Evolutionary conservation across 2,888 invertebrate species (phyloP).

Genomic region (Luperina testacea): DNA sequence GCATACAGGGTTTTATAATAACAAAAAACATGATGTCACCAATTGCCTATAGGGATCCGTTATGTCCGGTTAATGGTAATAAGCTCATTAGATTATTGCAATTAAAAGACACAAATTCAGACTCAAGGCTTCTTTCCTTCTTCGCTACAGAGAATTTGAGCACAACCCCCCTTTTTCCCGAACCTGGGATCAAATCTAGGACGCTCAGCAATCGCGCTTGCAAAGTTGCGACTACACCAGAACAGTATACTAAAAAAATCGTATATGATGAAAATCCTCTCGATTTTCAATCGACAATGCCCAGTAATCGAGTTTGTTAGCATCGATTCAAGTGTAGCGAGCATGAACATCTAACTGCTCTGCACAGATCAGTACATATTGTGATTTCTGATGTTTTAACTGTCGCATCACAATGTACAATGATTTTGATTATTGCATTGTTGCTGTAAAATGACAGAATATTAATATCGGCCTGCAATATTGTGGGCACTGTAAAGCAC

Average conservation of each 20-base stretch:
- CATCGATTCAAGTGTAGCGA: slow-evolving; percentile 72
- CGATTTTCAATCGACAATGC: slow-evolving; percentile 51
- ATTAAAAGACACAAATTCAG: neutral
- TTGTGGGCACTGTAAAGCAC: neutral
- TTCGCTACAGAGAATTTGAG: neutral
- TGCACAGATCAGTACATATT: slow-evolving; percentile 62
- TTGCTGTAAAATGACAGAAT: slow-evolving; percentile 12
- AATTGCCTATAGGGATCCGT: no score
- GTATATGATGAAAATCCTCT: neutral
- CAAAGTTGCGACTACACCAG: neutral
- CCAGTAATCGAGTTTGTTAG: slow-evolving; percentile 72
- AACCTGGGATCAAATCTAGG: neutral
- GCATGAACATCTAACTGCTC: slow-evolving; percentile 73
- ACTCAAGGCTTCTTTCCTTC: neutral
- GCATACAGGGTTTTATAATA: neutral
- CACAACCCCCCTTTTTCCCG: neutral
- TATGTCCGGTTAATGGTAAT: neutral
- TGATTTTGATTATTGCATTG: slow-evolving; percentile 50
- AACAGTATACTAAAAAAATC: neutral
- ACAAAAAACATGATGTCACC: neutral
- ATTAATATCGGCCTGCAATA: no score
- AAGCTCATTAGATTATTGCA: neutral
- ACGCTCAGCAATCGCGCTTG: no score
- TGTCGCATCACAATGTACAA: slow-evolving; percentile 36
- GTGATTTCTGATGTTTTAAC: slow-evolving; percentile 61